These are phyloP conservation scores for Leptosomus discolor DNA, from an alignment of 2,113 vertebrate species.

Conservation along the genomic window DNA sequence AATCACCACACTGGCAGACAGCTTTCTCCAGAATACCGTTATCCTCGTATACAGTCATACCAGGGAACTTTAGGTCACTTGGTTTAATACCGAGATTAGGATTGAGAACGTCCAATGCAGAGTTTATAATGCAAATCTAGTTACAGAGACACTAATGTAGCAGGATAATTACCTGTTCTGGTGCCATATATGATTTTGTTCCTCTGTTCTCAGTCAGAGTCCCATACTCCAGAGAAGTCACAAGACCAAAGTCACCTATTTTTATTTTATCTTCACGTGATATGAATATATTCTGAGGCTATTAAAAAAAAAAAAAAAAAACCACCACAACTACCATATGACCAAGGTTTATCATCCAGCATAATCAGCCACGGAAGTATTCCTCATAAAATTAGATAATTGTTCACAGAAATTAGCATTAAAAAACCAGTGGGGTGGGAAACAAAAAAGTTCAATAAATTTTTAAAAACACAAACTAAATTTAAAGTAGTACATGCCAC, in stretches of 20 bases:
- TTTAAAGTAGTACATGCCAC: background rate
- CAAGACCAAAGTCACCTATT: conserved; percentile 91
- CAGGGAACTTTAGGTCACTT: background rate
- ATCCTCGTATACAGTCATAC: background rate
- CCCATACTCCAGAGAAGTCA: conserved; percentile 57
- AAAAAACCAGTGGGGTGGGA: background rate
- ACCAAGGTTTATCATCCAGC: background rate
- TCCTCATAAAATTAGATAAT: background rate
- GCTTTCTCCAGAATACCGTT: background rate
- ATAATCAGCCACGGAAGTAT: background rate
- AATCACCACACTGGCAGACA: background rate
- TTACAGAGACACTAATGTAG: background rate
- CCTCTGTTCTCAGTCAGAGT: conserved; percentile 60
- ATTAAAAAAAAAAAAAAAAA: background rate
- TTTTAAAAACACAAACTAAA: background rate
- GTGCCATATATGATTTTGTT: conserved; percentile 69
- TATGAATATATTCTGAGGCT: conserved; percentile 90
- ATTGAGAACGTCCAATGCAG: background rate
- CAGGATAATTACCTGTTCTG: conserved; percentile 72
- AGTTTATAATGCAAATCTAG: background rate
- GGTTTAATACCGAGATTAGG: background rate
- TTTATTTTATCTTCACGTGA: conserved; percentile 73
- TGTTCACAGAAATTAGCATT: background rate
- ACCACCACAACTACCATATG: background rate
- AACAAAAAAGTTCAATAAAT: background rate